Percentiles rank a stretch among this genome's conserved stretches.
Evolutionary conservation across 2,888 invertebrate genomes (phyloP).

Genomic region (Elegia similella): DNA sequence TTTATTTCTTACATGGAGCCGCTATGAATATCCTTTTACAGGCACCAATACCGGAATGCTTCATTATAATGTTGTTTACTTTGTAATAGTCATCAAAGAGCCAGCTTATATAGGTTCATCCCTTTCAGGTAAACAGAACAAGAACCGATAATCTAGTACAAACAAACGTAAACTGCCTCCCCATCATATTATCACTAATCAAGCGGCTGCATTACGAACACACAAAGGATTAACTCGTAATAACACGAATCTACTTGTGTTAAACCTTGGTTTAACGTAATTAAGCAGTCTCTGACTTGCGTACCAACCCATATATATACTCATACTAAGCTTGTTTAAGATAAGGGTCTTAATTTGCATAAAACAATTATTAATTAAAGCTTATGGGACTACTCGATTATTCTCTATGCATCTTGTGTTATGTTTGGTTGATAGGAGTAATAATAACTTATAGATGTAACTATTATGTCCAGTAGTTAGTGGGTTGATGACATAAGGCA

Average conservation of each 20-base stretch:
- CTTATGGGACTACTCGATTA: slow-evolving; percentile 42
- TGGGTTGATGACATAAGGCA: too few species aligned
- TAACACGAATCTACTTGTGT: slow-evolving; percentile 24
- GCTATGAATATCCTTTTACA: too few species aligned
- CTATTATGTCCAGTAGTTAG: too few species aligned
- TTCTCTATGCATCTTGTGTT: slow-evolving; percentile 22
- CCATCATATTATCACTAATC: not conserved
- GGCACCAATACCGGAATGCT: too few species aligned
- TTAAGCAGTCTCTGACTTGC: slow-evolving; percentile 33
- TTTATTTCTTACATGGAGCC: too few species aligned
- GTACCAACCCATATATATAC: slow-evolving; percentile 30
- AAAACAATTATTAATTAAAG: slow-evolving; percentile 63
- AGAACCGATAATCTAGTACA: too few species aligned
- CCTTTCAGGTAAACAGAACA: too few species aligned
- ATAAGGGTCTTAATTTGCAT: slow-evolving; percentile 55
- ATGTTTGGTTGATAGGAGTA: not conserved
- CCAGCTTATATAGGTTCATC: too few species aligned
- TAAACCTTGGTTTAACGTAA: slow-evolving; percentile 21
- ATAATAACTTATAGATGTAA: too few species aligned
- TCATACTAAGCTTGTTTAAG: slow-evolving; percentile 31
- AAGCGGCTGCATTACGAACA: not conserved
- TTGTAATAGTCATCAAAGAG: too few species aligned
- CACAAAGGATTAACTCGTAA: slow-evolving; percentile 22
- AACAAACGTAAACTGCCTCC: not conserved
- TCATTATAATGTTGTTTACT: too few species aligned